Conservation (phyloP, 2,113 vertebrate genomes). For the Istiophorus platypterus region DNA sequence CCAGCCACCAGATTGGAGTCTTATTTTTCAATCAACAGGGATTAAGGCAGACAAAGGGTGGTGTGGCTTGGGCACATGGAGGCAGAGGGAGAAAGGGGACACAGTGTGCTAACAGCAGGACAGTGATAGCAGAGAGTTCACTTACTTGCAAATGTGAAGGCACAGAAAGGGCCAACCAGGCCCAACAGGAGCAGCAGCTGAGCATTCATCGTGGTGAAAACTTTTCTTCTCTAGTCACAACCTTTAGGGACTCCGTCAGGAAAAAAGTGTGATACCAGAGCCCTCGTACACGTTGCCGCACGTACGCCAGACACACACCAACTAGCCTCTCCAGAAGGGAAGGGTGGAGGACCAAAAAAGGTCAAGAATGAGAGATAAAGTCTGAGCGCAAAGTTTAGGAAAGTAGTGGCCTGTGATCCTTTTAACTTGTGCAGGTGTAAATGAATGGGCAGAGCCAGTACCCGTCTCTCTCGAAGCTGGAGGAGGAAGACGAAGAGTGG, state of each 20-base stretch:
- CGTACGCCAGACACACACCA: constrained; percentile 48
- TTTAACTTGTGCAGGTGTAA: constrained; percentile 15
- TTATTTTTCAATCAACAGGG: constrained; percentile 38
- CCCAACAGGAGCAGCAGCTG: constrained; percentile 79
- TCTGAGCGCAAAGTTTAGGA: constrained; percentile 21
- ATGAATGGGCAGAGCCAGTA: neutral
- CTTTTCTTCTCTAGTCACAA: constrained; percentile 52
- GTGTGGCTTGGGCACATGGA: constrained; percentile 72
- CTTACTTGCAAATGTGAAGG: constrained; percentile 80
- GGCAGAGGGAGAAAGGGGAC: constrained; percentile 55
- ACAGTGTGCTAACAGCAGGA: constrained; percentile 65
- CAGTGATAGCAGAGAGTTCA: constrained; percentile 48
- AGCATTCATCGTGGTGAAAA: constrained; percentile 70
- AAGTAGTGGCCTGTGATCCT: constrained; percentile 27
- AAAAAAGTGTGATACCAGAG: constrained; percentile 59
- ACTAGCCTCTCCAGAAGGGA: constrained; percentile 36
- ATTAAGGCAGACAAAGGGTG: constrained; percentile 77
- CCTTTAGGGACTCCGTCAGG: constrained; percentile 43
- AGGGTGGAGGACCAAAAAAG: constrained; percentile 32
- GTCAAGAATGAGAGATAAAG: constrained; percentile 39
- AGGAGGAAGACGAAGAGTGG: constrained; percentile 35
- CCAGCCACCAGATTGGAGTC: neutral
- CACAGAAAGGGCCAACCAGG: constrained; percentile 75
- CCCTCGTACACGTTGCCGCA: constrained; percentile 20
- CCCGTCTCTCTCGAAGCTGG: constrained; percentile 1